Evolutionary conservation across 2,113 vertebrate species (phyloP), one percentile per base, ranked within the genome.

Genomic region (Aix galericulata): DNA sequence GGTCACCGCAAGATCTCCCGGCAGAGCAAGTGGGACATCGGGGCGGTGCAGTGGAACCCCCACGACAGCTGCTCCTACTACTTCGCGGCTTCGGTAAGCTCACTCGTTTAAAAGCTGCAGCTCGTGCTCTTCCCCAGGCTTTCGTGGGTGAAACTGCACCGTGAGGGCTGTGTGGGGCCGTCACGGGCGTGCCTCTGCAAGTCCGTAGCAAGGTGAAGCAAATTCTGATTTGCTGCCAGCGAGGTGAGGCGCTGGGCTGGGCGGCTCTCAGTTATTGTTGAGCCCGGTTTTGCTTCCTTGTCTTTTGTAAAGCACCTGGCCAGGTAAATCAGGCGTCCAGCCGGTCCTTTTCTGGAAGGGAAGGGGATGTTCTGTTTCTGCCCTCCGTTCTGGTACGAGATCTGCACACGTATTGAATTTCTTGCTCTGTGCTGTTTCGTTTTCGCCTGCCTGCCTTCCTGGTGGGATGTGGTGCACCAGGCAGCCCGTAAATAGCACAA

Each of bases 21-120:
- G 1, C 99, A 99, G 97, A 99, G 99, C 97, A 99, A 99, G 79
- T 99, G 99, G 99, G 99, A 99, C 91, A 99, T 99, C 2, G 99
- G 99, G 34, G 98, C 99, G 0, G 99, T 99, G 80, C 99, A 99
- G 98, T 99, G 99, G 99, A 99, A 99, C 72, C 99, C 99, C 0
- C 99, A 99, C 5, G 98, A 98, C 75, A 97, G 98, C 15, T 98
- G 98, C 0, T 97, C 98, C 0, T 98, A 99, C 92, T 97, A 99
- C 62, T 99, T 99, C 32, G 99, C 99, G 31, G 99, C 99, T 68
- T 99, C 99, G 0, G 99, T 99, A 86, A 97, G 97, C 89, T 59
- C 38, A 5, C 52, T 82, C 63, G 0, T 69, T 40, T 34, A 17
- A 72, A 63, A 91, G 25, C 48, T 59, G 14, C 31, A 64, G 9